Evolutionary conservation across 1,140 invertebrate species (phyloP), one percentile per base, ranked within the genome.

Genomic region (Homalodisca vitripennis): DNA sequence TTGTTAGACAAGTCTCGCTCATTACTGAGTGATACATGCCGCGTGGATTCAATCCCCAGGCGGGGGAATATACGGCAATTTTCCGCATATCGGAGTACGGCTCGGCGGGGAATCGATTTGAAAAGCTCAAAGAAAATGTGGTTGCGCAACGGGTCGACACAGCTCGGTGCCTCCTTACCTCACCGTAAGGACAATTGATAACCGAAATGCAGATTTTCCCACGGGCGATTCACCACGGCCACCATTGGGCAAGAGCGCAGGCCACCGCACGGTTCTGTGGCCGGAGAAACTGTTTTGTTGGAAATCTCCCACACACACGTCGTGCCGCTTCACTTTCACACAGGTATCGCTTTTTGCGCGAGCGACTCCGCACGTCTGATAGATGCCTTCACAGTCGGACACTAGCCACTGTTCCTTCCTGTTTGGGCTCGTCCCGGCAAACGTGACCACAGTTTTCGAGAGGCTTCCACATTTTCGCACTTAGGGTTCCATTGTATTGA

Each of bases 101-200:
- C 29, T 27, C 29, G 55, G 55, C 55, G 55, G 24, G 27, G 27
- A 60, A 60, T 60, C 55, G 55, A 60, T 60, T 60, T 26, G 55
- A 26, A 27, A 60, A 53, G 48, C 48, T 53, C 48, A 53, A 53
- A 60, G 55, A 60, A 60, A 60, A 60, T 30, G 55, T 26, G 27
- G 55, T 60, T 60, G 26, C 55, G 27, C 55, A 60, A 60, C 48
- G 55, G 55, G 55, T 60, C 55, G 55, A 27, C 55, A 60, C 55
- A 60, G 55, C 26, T 26, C 10, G 22, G 14, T 6, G 55, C 3
- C 55, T 41, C 17, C 55, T 60, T 60, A 60, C 55, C 55, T 60
- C 55, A 60, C 55, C 34, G 34, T n/a, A n/a, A n/a, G n/a, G n/a
- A n/a, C n/a, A 51, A 60, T 60, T 60, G 55, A 60, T 60, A 60